Conservation (phyloP, 2,113 vertebrate genomes). For the Otis tarda region DNA sequence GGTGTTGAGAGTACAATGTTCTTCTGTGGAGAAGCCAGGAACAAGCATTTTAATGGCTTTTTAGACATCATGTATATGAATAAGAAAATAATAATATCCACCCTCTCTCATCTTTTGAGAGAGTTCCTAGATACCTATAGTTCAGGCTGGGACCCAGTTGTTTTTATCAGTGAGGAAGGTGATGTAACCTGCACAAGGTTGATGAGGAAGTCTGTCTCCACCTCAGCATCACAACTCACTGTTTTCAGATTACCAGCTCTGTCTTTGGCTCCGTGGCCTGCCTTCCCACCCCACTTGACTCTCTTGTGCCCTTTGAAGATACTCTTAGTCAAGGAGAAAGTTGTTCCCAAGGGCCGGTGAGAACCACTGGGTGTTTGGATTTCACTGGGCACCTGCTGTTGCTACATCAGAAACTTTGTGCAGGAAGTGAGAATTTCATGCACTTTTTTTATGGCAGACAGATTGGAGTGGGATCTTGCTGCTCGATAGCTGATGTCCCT, state of each 20-base stretch:
- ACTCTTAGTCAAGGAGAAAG: background rate
- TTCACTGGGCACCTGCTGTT: background rate
- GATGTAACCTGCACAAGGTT: background rate
- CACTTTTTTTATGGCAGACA: background rate
- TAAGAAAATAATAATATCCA: background rate
- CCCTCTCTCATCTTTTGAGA: background rate
- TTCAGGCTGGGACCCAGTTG: background rate
- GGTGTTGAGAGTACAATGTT: background rate
- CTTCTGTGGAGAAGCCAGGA: background rate
- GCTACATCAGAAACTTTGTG: background rate
- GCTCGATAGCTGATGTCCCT: background rate
- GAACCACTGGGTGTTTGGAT: background rate
- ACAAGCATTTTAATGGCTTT: background rate
- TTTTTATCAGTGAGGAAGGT: background rate
- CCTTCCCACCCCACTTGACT: background rate
- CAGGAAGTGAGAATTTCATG: background rate
- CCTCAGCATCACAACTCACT: background rate
- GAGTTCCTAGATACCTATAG: background rate
- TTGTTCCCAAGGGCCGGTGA: background rate
- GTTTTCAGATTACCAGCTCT: background rate
- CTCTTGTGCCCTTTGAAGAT: background rate
- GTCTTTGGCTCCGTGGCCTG: background rate
- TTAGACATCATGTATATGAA: fast-evolving
- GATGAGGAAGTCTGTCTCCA: background rate
- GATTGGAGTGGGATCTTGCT: background rate